Conservation (phyloP, 1,140 invertebrate species). For the Bursaphelenchus mucronatus region DNA sequence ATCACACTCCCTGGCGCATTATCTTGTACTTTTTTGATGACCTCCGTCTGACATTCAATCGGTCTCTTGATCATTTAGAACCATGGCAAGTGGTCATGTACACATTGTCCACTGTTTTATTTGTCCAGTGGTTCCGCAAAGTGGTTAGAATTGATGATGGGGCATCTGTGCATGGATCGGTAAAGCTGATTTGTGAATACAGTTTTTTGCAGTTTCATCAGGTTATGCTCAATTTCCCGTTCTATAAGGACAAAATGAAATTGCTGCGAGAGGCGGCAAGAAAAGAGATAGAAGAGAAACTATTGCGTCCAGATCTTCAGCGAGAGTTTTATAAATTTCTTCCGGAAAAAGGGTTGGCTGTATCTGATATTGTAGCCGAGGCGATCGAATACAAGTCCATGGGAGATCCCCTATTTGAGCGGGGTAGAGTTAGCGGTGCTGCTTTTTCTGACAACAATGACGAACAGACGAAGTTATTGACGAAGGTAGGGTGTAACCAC, state of each 20-base stretch:
- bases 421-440: constrained; percentile 43
- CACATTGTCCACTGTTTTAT: constrained; percentile 36
- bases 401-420: constrained; percentile 45
- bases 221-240: constrained; percentile 23
- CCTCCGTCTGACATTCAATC: constrained; percentile 35
- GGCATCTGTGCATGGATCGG: constrained; percentile 30
- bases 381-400: constrained; percentile 46
- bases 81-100: constrained; percentile 48
- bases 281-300: constrained; percentile 42
- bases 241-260: constrained; percentile 34
- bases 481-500: background rate
- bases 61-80: constrained; percentile 44
- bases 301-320: constrained; percentile 17
- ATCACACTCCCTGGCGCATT: constrained; percentile 34
- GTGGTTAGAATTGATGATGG: constrained; percentile 45
- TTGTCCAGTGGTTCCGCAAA: constrained; percentile 47
- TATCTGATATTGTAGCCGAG: constrained; percentile 41
- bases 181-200: constrained; percentile 17
- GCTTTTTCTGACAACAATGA: constrained; percentile 36
- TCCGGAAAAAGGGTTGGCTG: constrained; percentile 33
- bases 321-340: constrained; percentile 46
- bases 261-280: constrained; percentile 23
- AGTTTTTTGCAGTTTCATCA: constrained; percentile 36
- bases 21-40: constrained; percentile 39
- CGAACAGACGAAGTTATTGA: constrained; percentile 27